Evolutionary conservation across 2,797 vertebrate genomes (phyloP).

Genomic region (Ispidina lecontei): DNA sequence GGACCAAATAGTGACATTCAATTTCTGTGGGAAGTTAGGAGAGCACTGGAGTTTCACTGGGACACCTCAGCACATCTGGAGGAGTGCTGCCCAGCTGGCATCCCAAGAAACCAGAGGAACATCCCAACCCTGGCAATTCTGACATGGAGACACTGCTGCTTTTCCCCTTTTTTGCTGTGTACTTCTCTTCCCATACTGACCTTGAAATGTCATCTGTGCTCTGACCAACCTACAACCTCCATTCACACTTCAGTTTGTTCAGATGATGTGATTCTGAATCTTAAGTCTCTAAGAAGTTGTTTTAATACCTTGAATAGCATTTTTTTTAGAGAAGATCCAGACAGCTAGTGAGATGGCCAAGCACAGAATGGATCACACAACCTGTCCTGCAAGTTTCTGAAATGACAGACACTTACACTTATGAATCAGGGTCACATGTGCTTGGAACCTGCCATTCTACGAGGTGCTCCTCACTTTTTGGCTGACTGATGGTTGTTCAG

Average conservation of each 20-base stretch:
- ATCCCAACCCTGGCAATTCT: neutral
- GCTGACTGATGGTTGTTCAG: neutral
- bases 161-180: neutral
- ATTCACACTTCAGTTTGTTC: neutral
- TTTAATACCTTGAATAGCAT: neutral
- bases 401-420: constrained; percentile 22
- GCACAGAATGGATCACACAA: neutral
- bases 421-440: neutral
- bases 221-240: neutral
- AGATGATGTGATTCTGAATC: neutral
- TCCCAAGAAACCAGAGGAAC: neutral
- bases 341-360: neutral
- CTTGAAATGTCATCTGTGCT: neutral
- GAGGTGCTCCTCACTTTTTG: neutral
- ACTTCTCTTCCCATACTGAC: neutral
- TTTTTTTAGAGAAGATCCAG: neutral
- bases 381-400: constrained; percentile 22
- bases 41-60: neutral
- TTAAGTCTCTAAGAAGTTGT: neutral
- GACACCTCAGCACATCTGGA: accelerated
- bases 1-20: neutral
- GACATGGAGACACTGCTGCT: neutral
- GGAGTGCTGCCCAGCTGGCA: neutral
- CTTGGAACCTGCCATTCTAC: neutral
- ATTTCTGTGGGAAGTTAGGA: neutral